Evolutionary conservation across 2,797 vertebrate species (phyloP), one percentile per base, ranked within the genome.

Genomic region (Brachyrhaphis roseni): DNA sequence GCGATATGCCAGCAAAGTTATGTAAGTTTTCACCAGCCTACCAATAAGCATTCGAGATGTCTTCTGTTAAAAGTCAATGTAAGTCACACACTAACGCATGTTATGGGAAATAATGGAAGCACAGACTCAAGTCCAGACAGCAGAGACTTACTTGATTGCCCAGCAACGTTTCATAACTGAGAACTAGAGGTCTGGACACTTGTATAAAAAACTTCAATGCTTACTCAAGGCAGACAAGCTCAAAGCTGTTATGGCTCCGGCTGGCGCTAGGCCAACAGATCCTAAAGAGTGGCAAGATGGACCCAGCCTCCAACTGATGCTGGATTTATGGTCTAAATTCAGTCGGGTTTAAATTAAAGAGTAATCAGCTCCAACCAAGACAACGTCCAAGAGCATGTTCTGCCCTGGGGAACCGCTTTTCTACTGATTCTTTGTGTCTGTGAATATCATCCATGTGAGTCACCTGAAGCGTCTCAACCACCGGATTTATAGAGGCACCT

Each of bases 31-130:
- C 78, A 53, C 76, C 83, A 49, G 84, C 45, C 81, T 51, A 72
- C 78, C 81, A 76, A 82, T 85, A 87, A 85, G 89, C 84, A 84
- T 83, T 82, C 74, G 76, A 86, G 87, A 83, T 81, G 82, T 84
- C 57, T 68, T 66, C 64, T 59, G 82, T 78, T 85, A 79, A 78
- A 80, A 77, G 49, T 75, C 72, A 84, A 66, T 68, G 59, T 78
- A 84, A 51, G 72, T 82, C 68, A 72, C 75, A 70, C 75, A 64
- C 75, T 80, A 62, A 84, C 75, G 72, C 78, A 18, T 41, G 81
- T 77, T 84, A 72, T 53, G 84, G 75, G 80, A 78, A 87, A 64
- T 76, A 72, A 85, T 59, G 55, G 31, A 77, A 74, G 87, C 72
- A 18, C 85, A 62, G 78, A n/a, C 5, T 34, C 68, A n/a, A 11